These are phyloP conservation scores for Lithophane leautieri DNA, from an alignment of 2,888 invertebrate species.

Conservation along the genomic window DNA sequence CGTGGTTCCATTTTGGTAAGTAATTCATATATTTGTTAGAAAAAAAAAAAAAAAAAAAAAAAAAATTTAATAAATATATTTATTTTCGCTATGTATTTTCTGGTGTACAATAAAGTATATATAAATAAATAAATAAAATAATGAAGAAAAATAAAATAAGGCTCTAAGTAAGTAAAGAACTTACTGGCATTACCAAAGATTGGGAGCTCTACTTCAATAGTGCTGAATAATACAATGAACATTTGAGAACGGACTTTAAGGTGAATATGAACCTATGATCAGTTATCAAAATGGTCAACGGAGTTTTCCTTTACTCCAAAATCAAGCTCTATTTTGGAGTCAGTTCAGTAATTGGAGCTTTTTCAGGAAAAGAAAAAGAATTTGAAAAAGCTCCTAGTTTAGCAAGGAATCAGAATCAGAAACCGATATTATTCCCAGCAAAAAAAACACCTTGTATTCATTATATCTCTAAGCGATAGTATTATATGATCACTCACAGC, in stretches of 20 bases:
- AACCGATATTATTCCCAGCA: too few species aligned
- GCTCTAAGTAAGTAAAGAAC: not conserved
- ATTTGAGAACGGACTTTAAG: too few species aligned
- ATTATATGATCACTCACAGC: not conserved
- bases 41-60: too few species aligned
- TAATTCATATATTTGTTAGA: not conserved
- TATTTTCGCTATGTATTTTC: too few species aligned
- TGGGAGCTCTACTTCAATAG: not conserved
- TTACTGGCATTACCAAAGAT: not conserved
- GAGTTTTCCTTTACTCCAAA: not conserved
- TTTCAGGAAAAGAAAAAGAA: not conserved
- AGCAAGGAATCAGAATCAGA: too few species aligned
- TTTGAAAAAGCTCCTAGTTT: too few species aligned
- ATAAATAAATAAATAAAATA: too few species aligned
- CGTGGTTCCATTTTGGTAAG: constrained; percentile 97
- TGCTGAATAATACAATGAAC: not conserved
- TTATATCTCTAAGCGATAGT: not conserved
- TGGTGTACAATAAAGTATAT: too few species aligned
- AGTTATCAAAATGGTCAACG: not conserved
- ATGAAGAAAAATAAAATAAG: not conserved
- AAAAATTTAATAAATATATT: too few species aligned
- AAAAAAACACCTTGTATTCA: too few species aligned
- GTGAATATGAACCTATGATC: not conserved
- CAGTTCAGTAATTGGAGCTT: not conserved
- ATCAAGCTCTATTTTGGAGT: too few species aligned